Base-by-base conservation (phyloP, 2,113 vertebrate species). In the Callospermophilus lateralis region DNA sequence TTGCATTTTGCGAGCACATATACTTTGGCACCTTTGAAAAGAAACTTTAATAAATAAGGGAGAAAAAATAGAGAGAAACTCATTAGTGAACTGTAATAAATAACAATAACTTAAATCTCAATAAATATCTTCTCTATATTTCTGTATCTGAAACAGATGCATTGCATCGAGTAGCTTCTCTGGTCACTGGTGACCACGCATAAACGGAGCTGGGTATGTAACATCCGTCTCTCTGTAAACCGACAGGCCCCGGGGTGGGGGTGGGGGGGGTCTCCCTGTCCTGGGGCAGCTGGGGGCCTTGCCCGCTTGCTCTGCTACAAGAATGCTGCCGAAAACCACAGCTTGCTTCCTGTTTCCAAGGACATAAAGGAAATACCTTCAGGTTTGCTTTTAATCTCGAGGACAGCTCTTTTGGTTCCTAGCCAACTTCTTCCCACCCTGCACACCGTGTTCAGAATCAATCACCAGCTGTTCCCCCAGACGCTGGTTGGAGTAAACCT, bases 71-170 rank as follows among this genome's bases (percentile, higher is more conserved):
- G 48, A 98, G 98, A 98, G 98, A 99, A 99, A 99, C 98, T 99
- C 98, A 99, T 99, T 99, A 99, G 98, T 99, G 99, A 99, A 99
- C 95, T 98, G 99, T 98, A 99, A 99, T 99, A 99, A 99, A 99
- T 99, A 99, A 99, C 97, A 99, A 99, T 99, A 99, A 99, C 99
- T 99, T 99, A 99, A 98, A 99, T 99, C 98, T 99, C 98, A 99
- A 99, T 99, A 99, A 99, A 99, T 99, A 99, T 99, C 99, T 99
- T 99, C 99, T 98, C 98, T 99, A 99, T 98, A 99, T 98, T 98
- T 98, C 99, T 98, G 98, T 98, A 98, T 99, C 98, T 99, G 99
- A 99, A 98, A 99, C 79, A 98, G 99, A 99, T 99, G 99, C 99
- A 99, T 99, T 98, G 98, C 99, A 99, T 98, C 99, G 98, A 98